Conservation (phyloP, 2,113 vertebrate genomes). For the Pelecanoides urinatrix region DNA sequence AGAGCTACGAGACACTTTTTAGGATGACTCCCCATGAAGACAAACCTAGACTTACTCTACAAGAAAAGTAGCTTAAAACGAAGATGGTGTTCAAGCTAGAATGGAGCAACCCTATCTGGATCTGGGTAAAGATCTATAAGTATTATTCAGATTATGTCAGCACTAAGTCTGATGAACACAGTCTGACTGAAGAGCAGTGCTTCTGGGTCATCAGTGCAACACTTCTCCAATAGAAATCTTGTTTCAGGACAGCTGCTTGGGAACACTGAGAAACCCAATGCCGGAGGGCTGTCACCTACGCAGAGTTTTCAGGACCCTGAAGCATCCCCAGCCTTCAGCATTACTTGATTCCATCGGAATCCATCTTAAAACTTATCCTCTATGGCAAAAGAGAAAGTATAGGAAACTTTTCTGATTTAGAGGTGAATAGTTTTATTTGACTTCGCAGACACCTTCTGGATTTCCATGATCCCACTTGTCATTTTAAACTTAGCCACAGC, state of each 20-base stretch:
- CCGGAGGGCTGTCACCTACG: rapidly evolving
- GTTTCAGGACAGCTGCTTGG: neutral
- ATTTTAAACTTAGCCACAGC: neutral
- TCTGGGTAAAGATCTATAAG: neutral
- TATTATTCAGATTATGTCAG: neutral
- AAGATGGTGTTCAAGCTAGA: neutral
- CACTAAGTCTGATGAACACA: neutral
- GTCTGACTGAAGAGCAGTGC: neutral
- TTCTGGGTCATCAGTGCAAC: neutral
- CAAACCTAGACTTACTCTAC: neutral
- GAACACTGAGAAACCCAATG: neutral
- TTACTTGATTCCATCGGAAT: neutral
- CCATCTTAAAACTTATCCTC: neutral
- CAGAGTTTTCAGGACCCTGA: neutral
- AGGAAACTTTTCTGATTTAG: neutral
- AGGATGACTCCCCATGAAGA: neutral
- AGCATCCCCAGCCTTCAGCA: neutral
- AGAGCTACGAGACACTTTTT: neutral
- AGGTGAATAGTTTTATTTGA: neutral
- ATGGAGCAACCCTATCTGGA: neutral
- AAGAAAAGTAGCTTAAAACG: neutral
- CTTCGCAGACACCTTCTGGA: neutral
- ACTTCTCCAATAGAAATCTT: neutral
- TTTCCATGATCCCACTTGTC: neutral
- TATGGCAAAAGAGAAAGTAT: neutral